A percentile compares a stretch with the other conserved stretches of the same genome.
phyloP scores from a whole-genome alignment of 2,113 vertebrate species.

The Hypanus sabinus region DNA sequence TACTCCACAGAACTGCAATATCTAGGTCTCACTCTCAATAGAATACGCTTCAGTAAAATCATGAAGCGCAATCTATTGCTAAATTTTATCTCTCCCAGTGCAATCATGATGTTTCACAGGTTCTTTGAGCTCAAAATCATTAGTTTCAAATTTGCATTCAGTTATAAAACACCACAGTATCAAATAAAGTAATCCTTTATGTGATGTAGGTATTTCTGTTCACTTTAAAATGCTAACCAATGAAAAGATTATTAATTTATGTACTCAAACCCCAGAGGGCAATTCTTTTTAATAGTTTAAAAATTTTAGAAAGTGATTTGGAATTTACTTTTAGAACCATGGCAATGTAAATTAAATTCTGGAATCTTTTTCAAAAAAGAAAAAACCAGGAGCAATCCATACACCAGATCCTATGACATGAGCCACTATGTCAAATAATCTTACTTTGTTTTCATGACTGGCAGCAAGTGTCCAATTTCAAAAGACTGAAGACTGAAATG shows the following conservation, averaged over 20 bases:
- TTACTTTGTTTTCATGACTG: constrained; percentile 6
- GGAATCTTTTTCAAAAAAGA: not conserved
- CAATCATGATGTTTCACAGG: not conserved
- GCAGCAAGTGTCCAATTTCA: constrained; percentile 14
- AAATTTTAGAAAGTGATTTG: not conserved
- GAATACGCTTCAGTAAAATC: not conserved
- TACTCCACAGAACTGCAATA: not conserved
- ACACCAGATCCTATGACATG: not conserved
- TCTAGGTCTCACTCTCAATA: not conserved
- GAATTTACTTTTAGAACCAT: not conserved
- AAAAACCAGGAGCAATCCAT: not conserved
- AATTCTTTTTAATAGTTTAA: not conserved
- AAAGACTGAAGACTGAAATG: not conserved
- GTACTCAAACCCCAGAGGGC: not conserved
- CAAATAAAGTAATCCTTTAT: not conserved
- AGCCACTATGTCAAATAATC: not conserved
- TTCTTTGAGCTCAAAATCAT: not conserved
- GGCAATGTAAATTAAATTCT: not conserved
- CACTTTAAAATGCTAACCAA: not conserved
- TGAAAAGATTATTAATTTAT: not conserved
- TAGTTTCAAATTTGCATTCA: not conserved
- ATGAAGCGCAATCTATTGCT: not conserved
- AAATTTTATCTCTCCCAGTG: not conserved
- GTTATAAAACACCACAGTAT: not conserved
- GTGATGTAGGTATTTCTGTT: not conserved